phyloP scores from a whole-genome alignment of 1,140 invertebrate genomes.

The Augochlora pura region DNA sequence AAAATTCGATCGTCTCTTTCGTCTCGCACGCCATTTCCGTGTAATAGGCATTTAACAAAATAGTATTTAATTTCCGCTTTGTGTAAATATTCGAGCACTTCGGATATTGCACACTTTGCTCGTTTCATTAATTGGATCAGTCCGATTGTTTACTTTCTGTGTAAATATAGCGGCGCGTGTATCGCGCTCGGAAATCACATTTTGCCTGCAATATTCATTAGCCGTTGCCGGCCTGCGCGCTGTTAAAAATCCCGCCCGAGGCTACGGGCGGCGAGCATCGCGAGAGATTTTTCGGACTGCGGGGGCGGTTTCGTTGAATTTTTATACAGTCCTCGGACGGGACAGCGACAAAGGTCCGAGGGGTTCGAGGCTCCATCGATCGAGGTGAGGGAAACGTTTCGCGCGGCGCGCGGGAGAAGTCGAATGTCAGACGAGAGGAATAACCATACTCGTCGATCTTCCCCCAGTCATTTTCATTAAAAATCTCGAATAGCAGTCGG shows the following conservation, averaged over 20 bases:
- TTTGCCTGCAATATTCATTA: not conserved
- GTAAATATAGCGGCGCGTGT: conserved; percentile 1
- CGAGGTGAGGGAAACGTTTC: too few relatives aligned
- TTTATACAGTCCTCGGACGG: not conserved
- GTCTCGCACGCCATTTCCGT: not conserved
- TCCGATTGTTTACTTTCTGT: not conserved
- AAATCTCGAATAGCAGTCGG: conserved; percentile 48
- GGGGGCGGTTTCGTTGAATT: not conserved
- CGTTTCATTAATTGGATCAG: conserved; percentile 16
- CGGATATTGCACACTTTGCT: conserved; percentile 2
- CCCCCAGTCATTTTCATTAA: conserved; percentile 51
- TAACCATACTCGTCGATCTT: not conserved
- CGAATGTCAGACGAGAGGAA: not conserved
- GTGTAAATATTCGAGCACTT: conserved; percentile 12
- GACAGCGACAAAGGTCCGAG: too few relatives aligned
- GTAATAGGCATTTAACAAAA: not conserved
- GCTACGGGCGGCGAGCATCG: not conserved
- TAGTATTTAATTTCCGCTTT: conserved; percentile 4
- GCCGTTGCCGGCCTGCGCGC: not conserved
- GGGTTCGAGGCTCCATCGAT: too few relatives aligned
- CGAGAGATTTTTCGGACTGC: not conserved
- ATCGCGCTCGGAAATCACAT: not conserved
- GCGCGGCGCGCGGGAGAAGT: not conserved
- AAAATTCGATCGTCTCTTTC: not conserved
- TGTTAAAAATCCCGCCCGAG: not conserved